Conservation (phyloP, 2,113 vertebrate genomes). For the Tachysurus vachellii region DNA sequence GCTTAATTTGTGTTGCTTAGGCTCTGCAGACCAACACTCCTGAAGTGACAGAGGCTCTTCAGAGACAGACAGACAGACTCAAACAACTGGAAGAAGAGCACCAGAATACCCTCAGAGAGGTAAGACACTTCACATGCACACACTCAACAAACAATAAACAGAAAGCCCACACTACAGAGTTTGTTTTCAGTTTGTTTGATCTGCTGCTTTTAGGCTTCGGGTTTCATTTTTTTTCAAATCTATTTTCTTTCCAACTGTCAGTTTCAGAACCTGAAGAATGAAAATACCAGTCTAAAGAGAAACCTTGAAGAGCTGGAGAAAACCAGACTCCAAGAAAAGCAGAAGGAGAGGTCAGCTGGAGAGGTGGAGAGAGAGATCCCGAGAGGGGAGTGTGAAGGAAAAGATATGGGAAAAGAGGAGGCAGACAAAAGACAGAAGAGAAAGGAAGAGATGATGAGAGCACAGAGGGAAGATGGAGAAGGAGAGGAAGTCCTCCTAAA, state of each 20-base stretch:
- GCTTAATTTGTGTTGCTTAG: background rate
- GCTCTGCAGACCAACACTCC: constrained; percentile 60
- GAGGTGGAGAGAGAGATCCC: constrained; percentile 51
- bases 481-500: constrained; percentile 67
- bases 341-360: constrained; percentile 48
- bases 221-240: constrained; percentile 43
- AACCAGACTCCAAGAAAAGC: constrained; percentile 50
- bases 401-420: constrained; percentile 51
- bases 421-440: constrained; percentile 55
- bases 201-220: constrained; percentile 24
- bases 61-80: constrained; percentile 51
- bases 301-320: constrained; percentile 62
- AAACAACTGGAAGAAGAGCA: constrained; percentile 64
- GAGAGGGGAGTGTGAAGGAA: constrained; percentile 69
- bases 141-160: constrained; percentile 1
- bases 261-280: constrained; percentile 74
- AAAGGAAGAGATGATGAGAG: constrained; percentile 56
- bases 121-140: constrained; percentile 53
- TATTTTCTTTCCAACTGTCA: constrained; percentile 54
- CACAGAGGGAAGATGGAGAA: constrained; percentile 70
- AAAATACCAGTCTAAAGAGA: constrained; percentile 69
- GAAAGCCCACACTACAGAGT: constrained; percentile 18
- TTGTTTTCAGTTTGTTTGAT: constrained; percentile 7
- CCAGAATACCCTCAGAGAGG: constrained; percentile 68
- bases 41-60: constrained; percentile 65